A percentile compares a stretch with the other conserved stretches of the same genome.
Evolutionary conservation across 2,113 vertebrate species (phyloP).

Genomic region (Gymnocephalus cernua): DNA sequence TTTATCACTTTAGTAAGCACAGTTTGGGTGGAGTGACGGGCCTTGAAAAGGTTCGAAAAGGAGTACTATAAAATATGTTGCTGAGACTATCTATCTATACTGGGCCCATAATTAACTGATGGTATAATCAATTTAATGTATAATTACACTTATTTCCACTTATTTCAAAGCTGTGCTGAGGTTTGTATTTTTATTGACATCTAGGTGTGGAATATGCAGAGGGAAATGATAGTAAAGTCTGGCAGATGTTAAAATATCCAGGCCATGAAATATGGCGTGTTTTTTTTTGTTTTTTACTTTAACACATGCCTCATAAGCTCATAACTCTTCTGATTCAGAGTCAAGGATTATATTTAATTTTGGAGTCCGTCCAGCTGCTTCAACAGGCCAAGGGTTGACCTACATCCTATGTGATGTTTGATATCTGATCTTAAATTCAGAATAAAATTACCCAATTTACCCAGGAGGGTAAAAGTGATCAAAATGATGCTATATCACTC

Average conservation of each 20-base stretch:
- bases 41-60: too few species aligned
- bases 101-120: too few species aligned
- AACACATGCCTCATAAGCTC: slow-evolving; percentile 14
- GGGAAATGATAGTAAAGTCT: slow-evolving; percentile 1
- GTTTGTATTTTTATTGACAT: background rate
- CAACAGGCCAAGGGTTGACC: slow-evolving; percentile 28
- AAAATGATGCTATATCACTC: slow-evolving; percentile 25
- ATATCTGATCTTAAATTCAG: slow-evolving; percentile 50
- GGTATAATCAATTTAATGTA: too few species aligned
- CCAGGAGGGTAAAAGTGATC: slow-evolving; percentile 16
- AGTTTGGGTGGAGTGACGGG: too few species aligned
- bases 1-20: too few species aligned
- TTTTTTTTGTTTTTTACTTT: slow-evolving; percentile 3
- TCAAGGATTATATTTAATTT: slow-evolving; percentile 47
- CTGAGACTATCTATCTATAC: too few species aligned
- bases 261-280: slow-evolving; percentile 26
- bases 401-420: slow-evolving; percentile 34
- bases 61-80: too few species aligned
- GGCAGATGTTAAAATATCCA: slow-evolving; percentile 35
- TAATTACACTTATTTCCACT: background rate
- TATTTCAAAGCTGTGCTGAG: background rate
- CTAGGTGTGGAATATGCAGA: background rate
- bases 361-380: slow-evolving; percentile 40
- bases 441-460: slow-evolving; percentile 22
- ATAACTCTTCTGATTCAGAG: slow-evolving; percentile 13